Conservation (phyloP, 2,888 invertebrate species). For the Portevinia maculata region DNA sequence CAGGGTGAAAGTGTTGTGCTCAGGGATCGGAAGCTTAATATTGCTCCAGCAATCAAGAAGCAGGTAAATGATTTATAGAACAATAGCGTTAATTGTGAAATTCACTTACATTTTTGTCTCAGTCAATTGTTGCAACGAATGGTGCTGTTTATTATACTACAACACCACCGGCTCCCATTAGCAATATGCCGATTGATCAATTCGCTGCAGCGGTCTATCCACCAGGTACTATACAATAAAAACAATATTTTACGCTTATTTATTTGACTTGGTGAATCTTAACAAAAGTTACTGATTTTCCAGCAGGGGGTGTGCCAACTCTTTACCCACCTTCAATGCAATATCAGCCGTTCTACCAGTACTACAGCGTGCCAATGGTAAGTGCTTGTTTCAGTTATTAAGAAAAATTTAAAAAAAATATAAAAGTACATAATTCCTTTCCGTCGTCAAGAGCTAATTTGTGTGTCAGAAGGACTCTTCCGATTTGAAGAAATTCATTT, state of each 20-base stretch:
- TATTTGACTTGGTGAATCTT: slow-evolving; percentile 65
- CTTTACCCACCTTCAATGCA: slow-evolving; percentile 84
- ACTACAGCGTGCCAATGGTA: slow-evolving; percentile 84
- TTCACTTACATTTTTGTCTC: slow-evolving; percentile 70
- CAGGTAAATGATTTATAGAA: slow-evolving; percentile 84
- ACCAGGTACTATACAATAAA: slow-evolving; percentile 79
- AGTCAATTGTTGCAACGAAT: slow-evolving; percentile 83
- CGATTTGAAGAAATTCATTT: neutral
- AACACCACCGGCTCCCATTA: slow-evolving; percentile 83
- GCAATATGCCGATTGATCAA: slow-evolving; percentile 83
- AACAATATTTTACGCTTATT: slow-evolving; percentile 64
- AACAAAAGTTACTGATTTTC: slow-evolving; percentile 81
- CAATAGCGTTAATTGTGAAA: neutral
- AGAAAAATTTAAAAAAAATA: slow-evolving; percentile 24
- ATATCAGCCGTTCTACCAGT: slow-evolving; percentile 84
- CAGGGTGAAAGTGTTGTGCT: slow-evolving; percentile 90
- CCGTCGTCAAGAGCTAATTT: slow-evolving; percentile 23
- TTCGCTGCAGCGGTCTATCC: slow-evolving; percentile 83
- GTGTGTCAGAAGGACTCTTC: neutral
- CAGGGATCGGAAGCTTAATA: slow-evolving; percentile 91
- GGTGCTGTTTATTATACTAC: slow-evolving; percentile 83
- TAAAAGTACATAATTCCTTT: neutral
- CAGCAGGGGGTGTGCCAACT: slow-evolving; percentile 83
- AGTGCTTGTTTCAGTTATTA: slow-evolving; percentile 51
- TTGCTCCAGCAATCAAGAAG: slow-evolving; percentile 94